These are phyloP conservation scores for Acronicta aceris DNA, from an alignment of 2,888 invertebrate species.

Conservation along the genomic window DNA sequence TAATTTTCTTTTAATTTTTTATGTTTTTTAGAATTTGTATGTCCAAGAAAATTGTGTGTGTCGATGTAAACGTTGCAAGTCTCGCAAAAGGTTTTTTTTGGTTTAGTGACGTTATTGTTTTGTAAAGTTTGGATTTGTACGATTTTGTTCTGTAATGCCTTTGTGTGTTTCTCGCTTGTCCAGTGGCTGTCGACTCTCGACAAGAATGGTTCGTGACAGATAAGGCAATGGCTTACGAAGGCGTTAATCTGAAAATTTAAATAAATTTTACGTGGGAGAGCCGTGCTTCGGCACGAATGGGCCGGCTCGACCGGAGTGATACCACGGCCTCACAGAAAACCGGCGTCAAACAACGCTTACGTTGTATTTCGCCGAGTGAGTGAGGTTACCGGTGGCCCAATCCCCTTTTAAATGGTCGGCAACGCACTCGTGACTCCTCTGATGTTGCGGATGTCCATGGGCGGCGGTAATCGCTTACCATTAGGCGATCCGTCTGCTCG, in stretches of 20 bases:
- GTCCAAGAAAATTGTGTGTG: not conserved
- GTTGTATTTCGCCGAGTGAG: too few relatives aligned
- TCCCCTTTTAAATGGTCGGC: too few relatives aligned
- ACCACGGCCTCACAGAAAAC: too few relatives aligned
- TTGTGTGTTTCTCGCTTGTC: constrained; percentile 4
- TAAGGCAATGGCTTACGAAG: constrained; percentile 24
- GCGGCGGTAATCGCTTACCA: too few relatives aligned
- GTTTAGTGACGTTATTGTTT: not conserved
- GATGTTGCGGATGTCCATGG: too few relatives aligned
- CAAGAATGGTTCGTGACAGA: constrained; percentile 24
- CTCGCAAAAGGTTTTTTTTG: constrained; percentile 8
- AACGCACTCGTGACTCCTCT: too few relatives aligned
- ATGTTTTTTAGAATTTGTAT: constrained; percentile 13
- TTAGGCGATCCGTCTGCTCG: too few relatives aligned
- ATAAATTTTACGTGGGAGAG: not conserved
- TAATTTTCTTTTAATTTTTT: not conserved
- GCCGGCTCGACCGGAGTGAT: too few relatives aligned
- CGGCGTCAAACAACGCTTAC: too few relatives aligned
- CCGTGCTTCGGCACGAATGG: too few relatives aligned
- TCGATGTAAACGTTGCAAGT: constrained; percentile 19
- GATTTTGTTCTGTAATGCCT: not conserved
- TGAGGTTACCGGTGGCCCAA: too few relatives aligned
- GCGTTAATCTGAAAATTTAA: constrained; percentile 24
- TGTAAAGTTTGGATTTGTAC: not conserved
- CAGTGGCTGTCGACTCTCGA: not conserved